Percentiles rank a stretch among this genome's conserved stretches.
Conservation (phyloP, 2,113 vertebrate genomes). For the Spea bombifrons region DNA sequence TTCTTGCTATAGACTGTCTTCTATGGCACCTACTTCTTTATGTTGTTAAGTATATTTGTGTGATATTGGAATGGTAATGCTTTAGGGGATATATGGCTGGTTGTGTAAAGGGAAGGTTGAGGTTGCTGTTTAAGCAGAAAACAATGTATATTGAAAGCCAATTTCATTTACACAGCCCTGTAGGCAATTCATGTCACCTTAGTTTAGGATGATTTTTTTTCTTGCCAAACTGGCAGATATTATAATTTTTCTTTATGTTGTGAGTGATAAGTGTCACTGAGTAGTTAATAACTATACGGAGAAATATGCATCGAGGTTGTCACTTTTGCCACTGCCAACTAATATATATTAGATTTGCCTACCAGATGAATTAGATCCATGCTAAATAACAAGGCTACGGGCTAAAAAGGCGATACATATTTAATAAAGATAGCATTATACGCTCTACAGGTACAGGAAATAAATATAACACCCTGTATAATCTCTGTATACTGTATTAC, state of each 20-base stretch:
- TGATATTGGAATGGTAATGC: slow-evolving; percentile 22
- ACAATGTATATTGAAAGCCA: slow-evolving; percentile 27
- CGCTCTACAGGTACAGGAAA: too few species aligned
- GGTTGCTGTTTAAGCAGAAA: slow-evolving; percentile 3
- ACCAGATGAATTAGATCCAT: too few species aligned
- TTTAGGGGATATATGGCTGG: neutral
- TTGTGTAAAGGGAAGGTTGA: neutral
- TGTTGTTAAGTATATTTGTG: neutral
- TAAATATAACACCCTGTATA: too few species aligned
- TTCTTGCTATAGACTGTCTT: neutral
- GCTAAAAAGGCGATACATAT: too few species aligned
- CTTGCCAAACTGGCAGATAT: slow-evolving; percentile 20
- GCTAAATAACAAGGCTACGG: too few species aligned
- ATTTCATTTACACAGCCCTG: slow-evolving; percentile 25
- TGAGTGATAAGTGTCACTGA: slow-evolving; percentile 54
- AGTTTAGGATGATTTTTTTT: slow-evolving; percentile 14
- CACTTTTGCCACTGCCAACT: slow-evolving; percentile 6
- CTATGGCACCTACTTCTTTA: neutral
- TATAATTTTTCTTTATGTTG: slow-evolving; percentile 35
- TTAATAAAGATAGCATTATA: too few species aligned
- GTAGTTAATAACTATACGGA: slow-evolving; percentile 15
- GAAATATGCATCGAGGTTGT: slow-evolving; percentile 7
- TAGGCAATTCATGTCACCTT: slow-evolving; percentile 36
- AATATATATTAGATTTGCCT: slow-evolving; percentile 3
- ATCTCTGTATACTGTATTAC: too few species aligned